Conservation (phyloP, 2,113 vertebrate species). For the Syrmaticus mikado region DNA sequence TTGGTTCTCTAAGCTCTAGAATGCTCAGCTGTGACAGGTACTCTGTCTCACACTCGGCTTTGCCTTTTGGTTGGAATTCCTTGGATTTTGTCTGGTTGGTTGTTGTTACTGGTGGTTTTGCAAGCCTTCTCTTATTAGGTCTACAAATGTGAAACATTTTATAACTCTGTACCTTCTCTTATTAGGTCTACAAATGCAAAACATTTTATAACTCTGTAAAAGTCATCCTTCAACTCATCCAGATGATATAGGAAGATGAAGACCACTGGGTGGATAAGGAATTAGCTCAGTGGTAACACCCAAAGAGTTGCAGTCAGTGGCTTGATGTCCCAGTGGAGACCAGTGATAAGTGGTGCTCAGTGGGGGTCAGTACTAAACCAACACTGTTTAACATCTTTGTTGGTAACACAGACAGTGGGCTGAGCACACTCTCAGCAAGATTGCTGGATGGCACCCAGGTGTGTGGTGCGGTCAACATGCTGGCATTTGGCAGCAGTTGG, state of each 20-base stretch:
- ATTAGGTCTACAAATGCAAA: not conserved
- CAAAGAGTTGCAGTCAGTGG: not conserved
- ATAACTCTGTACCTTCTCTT: not conserved
- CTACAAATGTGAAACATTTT: not conserved
- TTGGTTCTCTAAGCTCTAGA: not conserved
- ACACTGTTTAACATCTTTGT: not conserved
- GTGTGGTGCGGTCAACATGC: not conserved
- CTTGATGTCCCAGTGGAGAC: not conserved
- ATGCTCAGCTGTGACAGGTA: not conserved
- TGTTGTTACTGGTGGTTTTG: not conserved
- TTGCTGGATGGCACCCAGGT: not conserved
- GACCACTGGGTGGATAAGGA: not conserved
- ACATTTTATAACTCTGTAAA: not conserved
- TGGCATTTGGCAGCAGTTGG: not conserved
- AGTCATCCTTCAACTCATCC: not conserved
- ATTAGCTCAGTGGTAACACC: not conserved
- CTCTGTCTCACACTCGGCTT: not conserved
- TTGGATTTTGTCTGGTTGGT: not conserved
- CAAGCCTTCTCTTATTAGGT: not conserved
- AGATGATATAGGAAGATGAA: not conserved
- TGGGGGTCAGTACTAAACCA: not conserved
- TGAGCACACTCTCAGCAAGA: not conserved
- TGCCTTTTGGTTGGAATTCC: not conserved
- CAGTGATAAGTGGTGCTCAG: not conserved
- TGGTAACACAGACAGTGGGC: not conserved